Percentiles rank a stretch among this genome's conserved stretches.
Evolutionary conservation across 2,113 vertebrate genomes (phyloP).

Genomic region (Corydoras maculifer): DNA sequence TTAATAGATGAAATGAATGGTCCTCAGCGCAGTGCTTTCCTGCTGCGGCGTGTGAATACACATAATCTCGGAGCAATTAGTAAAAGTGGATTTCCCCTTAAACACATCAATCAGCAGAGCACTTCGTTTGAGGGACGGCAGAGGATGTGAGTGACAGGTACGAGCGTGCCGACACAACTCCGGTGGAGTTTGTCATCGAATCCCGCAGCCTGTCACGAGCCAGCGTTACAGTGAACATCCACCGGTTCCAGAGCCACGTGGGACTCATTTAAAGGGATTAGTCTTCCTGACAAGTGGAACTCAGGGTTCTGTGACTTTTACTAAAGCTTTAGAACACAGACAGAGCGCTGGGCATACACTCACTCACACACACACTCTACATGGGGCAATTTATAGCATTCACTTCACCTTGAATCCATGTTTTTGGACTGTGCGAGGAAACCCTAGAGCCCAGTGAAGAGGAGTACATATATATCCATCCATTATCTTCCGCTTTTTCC

Average conservation of each 20-base stretch:
- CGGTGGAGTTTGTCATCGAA: conserved; percentile 16
- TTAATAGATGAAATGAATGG: conserved; percentile 57
- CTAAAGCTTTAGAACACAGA: no score
- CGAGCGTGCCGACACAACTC: conserved; percentile 14
- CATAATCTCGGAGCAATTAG: conserved; percentile 43
- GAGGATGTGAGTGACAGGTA: conserved; percentile 23
- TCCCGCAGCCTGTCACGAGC: conserved; percentile 22
- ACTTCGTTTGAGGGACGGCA: conserved; percentile 31
- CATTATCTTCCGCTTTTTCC: no score
- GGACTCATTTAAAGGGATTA: conserved; percentile 22
- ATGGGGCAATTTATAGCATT: no score
- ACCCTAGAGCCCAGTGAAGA: no score
- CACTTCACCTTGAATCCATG: no score
- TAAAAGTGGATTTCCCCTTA: conserved; percentile 27
- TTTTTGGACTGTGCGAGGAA: no score
- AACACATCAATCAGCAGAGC: conserved; percentile 38
- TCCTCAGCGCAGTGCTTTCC: conserved; percentile 49
- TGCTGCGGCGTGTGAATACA: conserved; percentile 48
- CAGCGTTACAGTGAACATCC: conserved; percentile 32
- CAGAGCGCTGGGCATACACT: no score
- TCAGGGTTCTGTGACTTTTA: background rate
- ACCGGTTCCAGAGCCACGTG: conserved; percentile 13
- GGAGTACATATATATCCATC: no score
- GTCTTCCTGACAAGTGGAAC: conserved; percentile 22
- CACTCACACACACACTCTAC: no score